Evolutionary conservation across 2,888 invertebrate genomes (phyloP).

Genomic region (Metacarcinus magister): DNA sequence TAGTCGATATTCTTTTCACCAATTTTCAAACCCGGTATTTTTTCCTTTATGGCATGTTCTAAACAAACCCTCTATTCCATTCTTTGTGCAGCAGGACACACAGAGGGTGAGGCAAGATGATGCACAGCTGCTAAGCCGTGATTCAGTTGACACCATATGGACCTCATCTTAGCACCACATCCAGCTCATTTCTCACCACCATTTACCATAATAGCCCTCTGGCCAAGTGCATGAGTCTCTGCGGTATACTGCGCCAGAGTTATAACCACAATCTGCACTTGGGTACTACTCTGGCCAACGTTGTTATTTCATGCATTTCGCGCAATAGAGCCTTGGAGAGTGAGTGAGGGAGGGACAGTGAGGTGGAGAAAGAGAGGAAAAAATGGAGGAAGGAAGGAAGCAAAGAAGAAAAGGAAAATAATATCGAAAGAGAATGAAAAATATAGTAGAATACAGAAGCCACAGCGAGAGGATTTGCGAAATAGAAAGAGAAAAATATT

Average conservation of each 20-base stretch:
- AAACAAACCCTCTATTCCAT: too few relatives aligned
- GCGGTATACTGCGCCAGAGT: not conserved
- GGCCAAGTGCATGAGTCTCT: not conserved
- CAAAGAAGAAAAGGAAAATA: not conserved
- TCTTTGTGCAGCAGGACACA: too few relatives aligned
- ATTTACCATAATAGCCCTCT: not conserved
- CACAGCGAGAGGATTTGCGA: not conserved
- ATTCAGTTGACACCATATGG: not conserved
- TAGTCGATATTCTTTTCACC: too few relatives aligned
- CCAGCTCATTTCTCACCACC: not conserved
- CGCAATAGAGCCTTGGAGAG: not conserved
- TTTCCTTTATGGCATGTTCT: too few relatives aligned
- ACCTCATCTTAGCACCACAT: not conserved
- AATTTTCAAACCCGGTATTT: too few relatives aligned
- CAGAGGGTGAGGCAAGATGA: not conserved
- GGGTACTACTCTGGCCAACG: not conserved
- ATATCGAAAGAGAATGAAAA: too few relatives aligned
- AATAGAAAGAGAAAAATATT: conserved; percentile 38
- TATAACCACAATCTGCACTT: not conserved
- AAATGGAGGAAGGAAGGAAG: not conserved
- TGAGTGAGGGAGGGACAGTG: not conserved
- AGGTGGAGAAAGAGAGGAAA: not conserved
- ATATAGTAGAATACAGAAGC: not conserved
- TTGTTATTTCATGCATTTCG: not conserved
- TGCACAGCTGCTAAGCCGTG: not conserved